Evolutionary conservation across 2,113 vertebrate species (phyloP).

Genomic region (Ceratotherium simum): DNA sequence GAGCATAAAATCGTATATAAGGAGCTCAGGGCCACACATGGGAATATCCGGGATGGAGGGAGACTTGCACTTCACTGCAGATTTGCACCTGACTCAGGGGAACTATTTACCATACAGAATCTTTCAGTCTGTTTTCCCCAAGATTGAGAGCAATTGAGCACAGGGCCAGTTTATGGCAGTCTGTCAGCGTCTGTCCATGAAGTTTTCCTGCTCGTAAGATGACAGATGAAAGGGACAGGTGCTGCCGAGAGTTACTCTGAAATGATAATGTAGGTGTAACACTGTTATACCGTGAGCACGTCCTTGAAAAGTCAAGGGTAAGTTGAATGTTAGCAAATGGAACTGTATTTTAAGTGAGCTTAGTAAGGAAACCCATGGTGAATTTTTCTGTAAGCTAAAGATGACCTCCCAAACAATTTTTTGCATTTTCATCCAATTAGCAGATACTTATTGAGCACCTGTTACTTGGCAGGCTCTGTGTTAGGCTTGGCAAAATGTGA

Average conservation of each 20-base stretch:
- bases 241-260: neutral
- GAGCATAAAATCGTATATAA: neutral
- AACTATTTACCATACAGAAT: neutral
- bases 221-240: neutral
- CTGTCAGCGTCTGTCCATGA: neutral
- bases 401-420: neutral
- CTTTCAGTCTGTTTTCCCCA: neutral
- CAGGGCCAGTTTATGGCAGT: neutral
- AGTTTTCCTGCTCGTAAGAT: neutral
- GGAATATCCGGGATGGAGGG: neutral
- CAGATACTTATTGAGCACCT: neutral
- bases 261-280: neutral
- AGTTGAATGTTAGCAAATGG: neutral
- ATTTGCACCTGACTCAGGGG: neutral
- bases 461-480: neutral
- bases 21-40: neutral
- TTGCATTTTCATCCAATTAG: neutral
- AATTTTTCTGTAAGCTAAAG: neutral
- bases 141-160: neutral
- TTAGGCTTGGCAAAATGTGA: neutral
- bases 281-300: neutral
- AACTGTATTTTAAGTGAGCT: neutral
- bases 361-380: neutral
- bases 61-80: neutral
- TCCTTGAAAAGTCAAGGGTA: conserved; percentile 35